Conservation (phyloP, 1,140 invertebrate species). For the Augochlora pura region DNA sequence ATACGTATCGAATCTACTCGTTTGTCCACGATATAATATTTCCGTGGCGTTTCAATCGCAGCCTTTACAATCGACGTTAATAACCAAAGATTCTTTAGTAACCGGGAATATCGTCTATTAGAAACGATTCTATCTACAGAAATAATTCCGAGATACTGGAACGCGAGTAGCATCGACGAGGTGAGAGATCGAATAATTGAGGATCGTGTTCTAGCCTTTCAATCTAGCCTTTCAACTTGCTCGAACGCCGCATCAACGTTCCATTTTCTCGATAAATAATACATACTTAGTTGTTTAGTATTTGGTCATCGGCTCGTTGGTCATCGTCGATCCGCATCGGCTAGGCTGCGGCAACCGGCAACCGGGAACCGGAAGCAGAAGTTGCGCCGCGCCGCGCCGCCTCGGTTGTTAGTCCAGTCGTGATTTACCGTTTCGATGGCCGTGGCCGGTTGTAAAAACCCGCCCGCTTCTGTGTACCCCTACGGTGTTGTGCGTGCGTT, state of each 20-base stretch:
- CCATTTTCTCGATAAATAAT: no score
- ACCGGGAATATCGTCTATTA: no score
- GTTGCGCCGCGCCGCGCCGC: background rate
- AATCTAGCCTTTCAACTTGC: no score
- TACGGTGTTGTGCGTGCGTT: background rate
- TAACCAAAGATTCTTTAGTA: background rate
- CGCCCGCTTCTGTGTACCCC: background rate
- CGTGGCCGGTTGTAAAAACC: background rate
- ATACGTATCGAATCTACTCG: conserved; percentile 24
- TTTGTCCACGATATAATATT: conserved; percentile 39
- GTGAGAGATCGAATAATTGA: no score
- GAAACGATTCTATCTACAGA: no score
- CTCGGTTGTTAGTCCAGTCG: background rate
- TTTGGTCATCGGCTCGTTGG: no score
- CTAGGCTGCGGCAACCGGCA: no score
- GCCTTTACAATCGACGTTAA: conserved; percentile 2
- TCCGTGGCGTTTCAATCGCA: conserved; percentile 21
- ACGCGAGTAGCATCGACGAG: no score
- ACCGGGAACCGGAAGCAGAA: background rate
- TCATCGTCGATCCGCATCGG: background rate
- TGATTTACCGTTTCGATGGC: background rate
- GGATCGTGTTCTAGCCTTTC: no score
- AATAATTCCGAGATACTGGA: no score
- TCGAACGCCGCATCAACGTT: no score
- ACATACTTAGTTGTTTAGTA: no score